Percentiles rank a stretch among this genome's conserved stretches.
Conservation (phyloP, 1,140 invertebrate species). For the Palaemon carinicauda region DNA sequence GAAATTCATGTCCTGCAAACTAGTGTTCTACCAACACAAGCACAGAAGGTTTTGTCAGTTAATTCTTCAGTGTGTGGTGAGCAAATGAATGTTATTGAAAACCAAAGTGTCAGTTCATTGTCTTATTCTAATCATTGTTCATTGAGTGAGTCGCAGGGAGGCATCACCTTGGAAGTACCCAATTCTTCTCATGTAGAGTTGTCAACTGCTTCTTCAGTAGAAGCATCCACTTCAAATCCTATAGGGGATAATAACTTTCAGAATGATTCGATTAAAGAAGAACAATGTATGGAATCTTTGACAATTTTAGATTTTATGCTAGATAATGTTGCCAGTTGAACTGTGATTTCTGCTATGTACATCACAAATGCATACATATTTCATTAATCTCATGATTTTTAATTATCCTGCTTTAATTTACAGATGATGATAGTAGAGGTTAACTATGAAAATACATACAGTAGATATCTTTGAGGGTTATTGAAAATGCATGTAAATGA, state of each 20-base stretch:
- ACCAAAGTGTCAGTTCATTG: background rate
- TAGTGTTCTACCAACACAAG: background rate
- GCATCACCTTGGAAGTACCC: background rate
- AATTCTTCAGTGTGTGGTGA: background rate
- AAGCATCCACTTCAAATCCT: background rate
- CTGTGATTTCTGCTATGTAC: background rate
- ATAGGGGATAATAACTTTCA: background rate
- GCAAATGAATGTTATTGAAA: background rate
- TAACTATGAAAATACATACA: too few relatives aligned
- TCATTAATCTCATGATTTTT: too few relatives aligned
- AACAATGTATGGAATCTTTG: conserved; percentile 34
- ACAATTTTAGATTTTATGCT: conserved; percentile 39
- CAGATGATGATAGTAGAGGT: too few relatives aligned
- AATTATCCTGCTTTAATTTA: too few relatives aligned
- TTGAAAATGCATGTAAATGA: too few relatives aligned
- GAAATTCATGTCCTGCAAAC: background rate
- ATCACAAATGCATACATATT: too few relatives aligned
- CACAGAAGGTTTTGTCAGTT: conserved; percentile 15
- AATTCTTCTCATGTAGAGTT: background rate
- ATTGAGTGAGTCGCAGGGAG: background rate
- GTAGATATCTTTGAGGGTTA: too few relatives aligned
- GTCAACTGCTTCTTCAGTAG: background rate
- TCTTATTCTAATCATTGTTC: background rate
- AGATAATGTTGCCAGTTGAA: conserved; percentile 33
- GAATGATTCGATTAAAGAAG: background rate